Conservation (phyloP, 2,797 vertebrate species). For the Vespertilio murinus region DNA sequence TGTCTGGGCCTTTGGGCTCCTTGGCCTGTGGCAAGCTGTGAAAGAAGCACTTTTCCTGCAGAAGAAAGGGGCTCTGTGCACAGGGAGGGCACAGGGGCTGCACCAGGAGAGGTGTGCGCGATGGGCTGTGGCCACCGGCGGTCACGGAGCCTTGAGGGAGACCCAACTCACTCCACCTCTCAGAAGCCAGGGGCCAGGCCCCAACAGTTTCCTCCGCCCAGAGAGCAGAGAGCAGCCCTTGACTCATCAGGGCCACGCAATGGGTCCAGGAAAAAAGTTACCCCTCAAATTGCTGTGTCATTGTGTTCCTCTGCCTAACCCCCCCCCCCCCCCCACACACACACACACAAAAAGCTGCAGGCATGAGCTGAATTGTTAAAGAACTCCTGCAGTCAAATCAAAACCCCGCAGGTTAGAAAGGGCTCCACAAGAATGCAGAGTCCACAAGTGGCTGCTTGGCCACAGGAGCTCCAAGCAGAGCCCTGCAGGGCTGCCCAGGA, state of each 20-base stretch:
- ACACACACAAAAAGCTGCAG: not conserved
- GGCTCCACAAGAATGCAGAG: not conserved
- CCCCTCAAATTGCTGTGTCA: not conserved
- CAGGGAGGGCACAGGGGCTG: not conserved
- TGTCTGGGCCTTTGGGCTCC: slow-evolving; percentile 58
- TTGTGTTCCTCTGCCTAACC: not conserved
- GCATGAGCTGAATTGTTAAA: not conserved
- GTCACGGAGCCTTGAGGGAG: not conserved
- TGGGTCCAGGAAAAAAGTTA: not conserved
- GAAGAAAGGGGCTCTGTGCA: slow-evolving; percentile 67
- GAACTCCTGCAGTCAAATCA: not conserved
- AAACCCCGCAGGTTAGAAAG: not conserved
- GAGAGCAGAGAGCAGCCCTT: not conserved
- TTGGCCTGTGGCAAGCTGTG: not conserved
- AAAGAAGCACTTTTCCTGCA: slow-evolving; percentile 53
- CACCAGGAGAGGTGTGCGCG: not conserved
- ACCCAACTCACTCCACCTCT: slow-evolving; percentile 27
- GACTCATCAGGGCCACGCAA: not conserved
- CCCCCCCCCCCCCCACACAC: too few relatives aligned
- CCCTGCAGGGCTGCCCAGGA: not conserved
- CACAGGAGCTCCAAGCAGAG: not conserved
- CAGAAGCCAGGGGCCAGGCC: not conserved
- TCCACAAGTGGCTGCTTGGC: too few relatives aligned
- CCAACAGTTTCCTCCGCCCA: not conserved
- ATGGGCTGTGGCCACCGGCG: not conserved